Conservation (phyloP, 2,888 invertebrate genomes). For the Drosophila atroscutellata region DNA sequence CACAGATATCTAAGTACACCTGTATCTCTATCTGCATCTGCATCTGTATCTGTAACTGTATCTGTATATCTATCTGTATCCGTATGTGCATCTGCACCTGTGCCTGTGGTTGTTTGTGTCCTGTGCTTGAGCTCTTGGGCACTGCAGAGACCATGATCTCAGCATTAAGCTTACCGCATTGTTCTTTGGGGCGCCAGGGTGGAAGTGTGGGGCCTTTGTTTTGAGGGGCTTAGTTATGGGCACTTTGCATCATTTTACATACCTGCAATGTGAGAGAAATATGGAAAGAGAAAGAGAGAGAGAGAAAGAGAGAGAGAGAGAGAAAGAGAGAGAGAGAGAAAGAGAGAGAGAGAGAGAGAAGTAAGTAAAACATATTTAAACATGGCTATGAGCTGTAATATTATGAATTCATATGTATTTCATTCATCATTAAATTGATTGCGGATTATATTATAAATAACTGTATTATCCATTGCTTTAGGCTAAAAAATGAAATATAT, state of each 20-base stretch:
- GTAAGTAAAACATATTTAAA: background rate
- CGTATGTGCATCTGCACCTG: constrained; percentile 14
- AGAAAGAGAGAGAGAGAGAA: background rate
- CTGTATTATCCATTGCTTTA: no score
- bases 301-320: background rate
- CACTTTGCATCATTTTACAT: constrained; percentile 36
- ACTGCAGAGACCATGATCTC: constrained; percentile 46
- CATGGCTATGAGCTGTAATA: background rate
- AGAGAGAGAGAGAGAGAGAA: background rate
- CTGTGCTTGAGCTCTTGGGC: constrained; percentile 29
- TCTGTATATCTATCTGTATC: constrained; percentile 7
- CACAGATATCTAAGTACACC: constrained; percentile 9
- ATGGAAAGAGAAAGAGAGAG: background rate
- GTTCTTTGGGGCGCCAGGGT: constrained; percentile 15
- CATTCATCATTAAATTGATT: background rate
- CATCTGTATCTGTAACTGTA: constrained; percentile 9
- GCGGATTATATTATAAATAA: no score
- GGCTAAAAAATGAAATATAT: no score
- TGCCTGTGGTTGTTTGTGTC: constrained; percentile 7
- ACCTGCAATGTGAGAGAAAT: constrained; percentile 49
- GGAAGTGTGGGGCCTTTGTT: background rate
- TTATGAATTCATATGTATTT: background rate
- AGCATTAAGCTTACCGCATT: constrained; percentile 54
- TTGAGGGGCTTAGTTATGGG: constrained; percentile 1
- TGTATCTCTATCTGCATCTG: constrained; percentile 21